Conservation (phyloP, 2,797 vertebrate species). For the Gila robusta region DNA sequence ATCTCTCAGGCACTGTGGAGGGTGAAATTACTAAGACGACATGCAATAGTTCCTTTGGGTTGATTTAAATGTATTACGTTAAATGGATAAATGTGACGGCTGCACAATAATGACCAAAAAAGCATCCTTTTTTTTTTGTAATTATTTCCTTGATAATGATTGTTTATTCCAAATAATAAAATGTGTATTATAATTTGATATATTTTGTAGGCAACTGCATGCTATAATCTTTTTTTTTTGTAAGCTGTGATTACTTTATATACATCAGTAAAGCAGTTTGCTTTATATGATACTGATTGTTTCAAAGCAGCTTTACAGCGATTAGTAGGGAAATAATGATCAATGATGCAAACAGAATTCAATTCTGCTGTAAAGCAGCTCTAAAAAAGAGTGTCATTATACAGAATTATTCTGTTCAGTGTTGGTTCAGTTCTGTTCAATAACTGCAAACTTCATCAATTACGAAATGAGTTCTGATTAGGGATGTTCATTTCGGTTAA, state of each 20-base stretch:
- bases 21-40: slow-evolving; percentile 43
- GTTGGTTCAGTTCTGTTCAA: not conserved
- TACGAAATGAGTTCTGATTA: not conserved
- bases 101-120: not conserved
- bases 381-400: not conserved
- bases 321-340: not conserved
- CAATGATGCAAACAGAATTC: not conserved
- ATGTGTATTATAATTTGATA: not conserved
- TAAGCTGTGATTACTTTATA: not conserved
- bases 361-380: not conserved
- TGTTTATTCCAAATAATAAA: not conserved
- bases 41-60: slow-evolving; percentile 42
- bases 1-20: slow-evolving; percentile 10
- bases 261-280: not conserved
- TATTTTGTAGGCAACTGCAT: not conserved
- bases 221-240: not conserved
- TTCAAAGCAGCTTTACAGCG: not conserved
- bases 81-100: not conserved
- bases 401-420: not conserved
- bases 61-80: slow-evolving; percentile 31
- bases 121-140: not conserved
- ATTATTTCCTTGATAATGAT: not conserved
- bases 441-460: not conserved
- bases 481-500: too few relatives aligned
- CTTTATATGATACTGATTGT: not conserved